phyloP scores from a whole-genome alignment of 2,797 vertebrate genomes.

The Macropus fuliginosus region DNA sequence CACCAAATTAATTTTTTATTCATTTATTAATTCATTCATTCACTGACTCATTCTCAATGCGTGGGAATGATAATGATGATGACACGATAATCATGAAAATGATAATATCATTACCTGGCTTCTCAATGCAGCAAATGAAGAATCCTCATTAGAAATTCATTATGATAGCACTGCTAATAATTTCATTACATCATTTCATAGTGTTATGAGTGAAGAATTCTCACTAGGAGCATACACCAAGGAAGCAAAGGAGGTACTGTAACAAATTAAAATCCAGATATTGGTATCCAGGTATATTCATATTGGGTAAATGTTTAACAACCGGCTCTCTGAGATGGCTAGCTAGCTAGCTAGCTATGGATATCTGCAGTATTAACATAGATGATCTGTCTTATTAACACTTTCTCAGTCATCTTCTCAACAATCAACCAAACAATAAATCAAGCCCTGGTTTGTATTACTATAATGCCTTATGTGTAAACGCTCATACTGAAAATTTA shows the following conservation, averaged over 20 bases:
- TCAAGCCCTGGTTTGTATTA: background rate
- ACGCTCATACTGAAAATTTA: background rate
- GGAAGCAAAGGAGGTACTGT: conserved; percentile 10
- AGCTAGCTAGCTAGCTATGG: no score
- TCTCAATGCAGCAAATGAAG: background rate
- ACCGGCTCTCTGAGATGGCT: background rate
- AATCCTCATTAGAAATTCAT: background rate
- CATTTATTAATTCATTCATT: background rate
- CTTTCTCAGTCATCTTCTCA: background rate
- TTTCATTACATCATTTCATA: background rate
- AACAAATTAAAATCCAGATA: conserved; percentile 25
- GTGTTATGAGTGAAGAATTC: conserved; percentile 5
- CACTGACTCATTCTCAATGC: background rate
- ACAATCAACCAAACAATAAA: background rate
- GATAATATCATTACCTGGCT: background rate
- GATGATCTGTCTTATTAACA: background rate
- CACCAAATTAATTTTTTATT: background rate
- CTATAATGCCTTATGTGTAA: background rate
- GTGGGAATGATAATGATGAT: background rate
- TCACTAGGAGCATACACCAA: background rate
- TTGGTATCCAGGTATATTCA: no score
- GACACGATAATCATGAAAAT: background rate
- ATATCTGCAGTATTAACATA: background rate
- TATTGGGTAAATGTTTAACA: background rate
- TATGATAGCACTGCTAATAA: background rate